A percentile compares a stretch with the other conserved stretches of the same genome.
phyloP scores from a whole-genome alignment of 1,140 invertebrate species.

The Epicauta chinensis region DNA sequence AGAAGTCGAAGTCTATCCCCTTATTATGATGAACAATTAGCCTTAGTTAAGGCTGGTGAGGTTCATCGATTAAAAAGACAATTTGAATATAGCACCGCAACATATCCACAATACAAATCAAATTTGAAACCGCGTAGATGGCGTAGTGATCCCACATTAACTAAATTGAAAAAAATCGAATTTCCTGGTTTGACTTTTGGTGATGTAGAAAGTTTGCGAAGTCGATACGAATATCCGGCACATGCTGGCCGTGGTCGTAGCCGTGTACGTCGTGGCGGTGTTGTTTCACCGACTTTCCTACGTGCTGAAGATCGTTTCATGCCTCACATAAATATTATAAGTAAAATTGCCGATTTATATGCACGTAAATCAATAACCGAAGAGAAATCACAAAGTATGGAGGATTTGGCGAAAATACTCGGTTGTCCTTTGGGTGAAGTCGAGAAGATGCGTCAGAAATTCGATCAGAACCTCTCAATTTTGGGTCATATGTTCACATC shows the following conservation, averaged over 20 bases:
- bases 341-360: conserved; percentile 65
- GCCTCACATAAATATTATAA: conserved; percentile 84
- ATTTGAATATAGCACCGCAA: conserved; percentile 66
- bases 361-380: conserved; percentile 34
- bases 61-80: conserved; percentile 65
- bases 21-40: conserved; percentile 61
- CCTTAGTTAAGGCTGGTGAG: conserved; percentile 64
- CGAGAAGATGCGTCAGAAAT: conserved; percentile 60
- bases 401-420: conserved; percentile 38
- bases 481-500: conserved; percentile 77
- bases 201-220: conserved; percentile 55
- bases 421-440: conserved; percentile 58
- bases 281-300: conserved; percentile 53
- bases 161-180: conserved; percentile 47
- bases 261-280: conserved; percentile 47
- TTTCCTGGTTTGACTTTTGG: conserved; percentile 45
- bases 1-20: conserved; percentile 61
- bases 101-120: conserved; percentile 34
- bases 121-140: conserved; percentile 50
- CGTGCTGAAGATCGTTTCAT: conserved; percentile 66
- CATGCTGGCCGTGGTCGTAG: conserved; percentile 44
- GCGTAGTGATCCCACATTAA: conserved; percentile 70
- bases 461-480: conserved; percentile 59
- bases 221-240: conserved; percentile 51
- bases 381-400: conserved; percentile 37